These are phyloP conservation scores for Leptatherina wallacei DNA, from an alignment of 2,797 vertebrate species.

Conservation along the genomic window DNA sequence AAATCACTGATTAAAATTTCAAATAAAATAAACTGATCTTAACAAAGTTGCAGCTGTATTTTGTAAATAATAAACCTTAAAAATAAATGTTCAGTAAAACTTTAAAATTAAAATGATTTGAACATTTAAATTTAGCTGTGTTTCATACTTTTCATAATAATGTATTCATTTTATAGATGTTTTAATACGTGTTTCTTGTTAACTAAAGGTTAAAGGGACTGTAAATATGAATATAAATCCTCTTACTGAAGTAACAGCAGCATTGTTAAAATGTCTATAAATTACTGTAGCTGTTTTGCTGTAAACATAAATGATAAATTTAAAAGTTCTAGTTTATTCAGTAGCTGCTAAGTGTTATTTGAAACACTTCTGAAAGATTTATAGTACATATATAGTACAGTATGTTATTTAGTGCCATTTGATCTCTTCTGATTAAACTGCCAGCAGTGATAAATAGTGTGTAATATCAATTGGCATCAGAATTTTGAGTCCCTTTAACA, in stretches of 20 bases:
- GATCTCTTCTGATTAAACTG: conserved; percentile 89
- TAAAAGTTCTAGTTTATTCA: conserved; percentile 84
- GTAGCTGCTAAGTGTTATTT: conserved; percentile 69
- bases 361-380: conserved; percentile 68
- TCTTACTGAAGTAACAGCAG: conserved; percentile 90
- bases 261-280: conserved; percentile 93
- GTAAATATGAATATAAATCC: conserved; percentile 97
- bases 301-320: conserved; percentile 93
- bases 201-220: conserved; percentile 99
- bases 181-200: conserved; percentile 95
- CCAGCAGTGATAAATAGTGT: conserved; percentile 94
- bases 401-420: conserved; percentile 85
- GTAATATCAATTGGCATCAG: conserved; percentile 93
- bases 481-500: conserved; percentile 99
- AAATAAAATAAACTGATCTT: conserved; percentile 99
- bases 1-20: conserved; percentile 99
- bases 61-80: conserved; percentile 97
- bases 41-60: conserved; percentile 91
- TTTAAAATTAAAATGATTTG: conserved; percentile 92
- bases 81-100: conserved; percentile 98
- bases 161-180: conserved; percentile 92
- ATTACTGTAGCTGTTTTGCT: conserved; percentile 87
- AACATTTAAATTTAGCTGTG: conserved; percentile 93
- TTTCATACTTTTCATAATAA: conserved; percentile 93
- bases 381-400: conserved; percentile 50